phyloP scores from a whole-genome alignment of 2,113 vertebrate genomes.

The Salminus brasiliensis region DNA sequence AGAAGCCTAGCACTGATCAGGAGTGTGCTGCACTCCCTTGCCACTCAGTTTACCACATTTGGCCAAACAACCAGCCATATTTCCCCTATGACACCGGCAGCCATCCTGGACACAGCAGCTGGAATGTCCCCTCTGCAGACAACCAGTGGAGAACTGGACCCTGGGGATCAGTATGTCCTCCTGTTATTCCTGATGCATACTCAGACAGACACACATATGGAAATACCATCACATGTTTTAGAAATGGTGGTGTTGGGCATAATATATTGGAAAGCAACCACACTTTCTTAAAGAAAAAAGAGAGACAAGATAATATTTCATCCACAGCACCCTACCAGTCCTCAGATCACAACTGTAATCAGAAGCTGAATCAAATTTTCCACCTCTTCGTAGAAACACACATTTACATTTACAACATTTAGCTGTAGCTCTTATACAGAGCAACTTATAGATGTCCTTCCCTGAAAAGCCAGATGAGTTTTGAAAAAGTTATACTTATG shows the following conservation, averaged over 20 bases:
- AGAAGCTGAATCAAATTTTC: no score
- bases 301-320: no score
- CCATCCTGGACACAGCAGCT: constrained; percentile 78
- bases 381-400: no score
- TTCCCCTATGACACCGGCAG: constrained; percentile 75
- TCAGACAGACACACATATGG: background rate
- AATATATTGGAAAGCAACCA: background rate
- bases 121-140: constrained; percentile 75
- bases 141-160: constrained; percentile 96
- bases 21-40: constrained; percentile 83
- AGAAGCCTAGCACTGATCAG: constrained; percentile 77
- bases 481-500: no score
- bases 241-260: background rate
- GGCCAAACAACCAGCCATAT: constrained; percentile 78
- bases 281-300: background rate
- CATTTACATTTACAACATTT: no score
- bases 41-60: constrained; percentile 70
- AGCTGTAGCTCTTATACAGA: no score
- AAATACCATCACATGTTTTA: background rate
- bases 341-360: no score
- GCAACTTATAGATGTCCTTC: no score
- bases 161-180: constrained; percentile 91
- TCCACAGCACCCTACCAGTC: background rate
- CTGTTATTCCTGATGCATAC: background rate
- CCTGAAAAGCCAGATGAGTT: no score